Conservation (phyloP, 2,797 vertebrate genomes). For the Presbytis comata region DNA sequence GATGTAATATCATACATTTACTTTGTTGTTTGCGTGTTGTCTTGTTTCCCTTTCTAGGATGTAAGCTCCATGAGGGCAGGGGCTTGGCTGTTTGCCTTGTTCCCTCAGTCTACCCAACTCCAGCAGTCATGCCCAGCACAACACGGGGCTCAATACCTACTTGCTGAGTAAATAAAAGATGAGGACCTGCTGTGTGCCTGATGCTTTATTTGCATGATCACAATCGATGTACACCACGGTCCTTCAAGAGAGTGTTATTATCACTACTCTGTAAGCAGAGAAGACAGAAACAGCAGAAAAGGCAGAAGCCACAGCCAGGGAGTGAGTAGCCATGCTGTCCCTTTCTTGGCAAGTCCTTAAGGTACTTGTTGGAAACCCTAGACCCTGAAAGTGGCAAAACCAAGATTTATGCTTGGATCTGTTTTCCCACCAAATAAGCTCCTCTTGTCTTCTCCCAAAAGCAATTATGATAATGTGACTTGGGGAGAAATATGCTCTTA, state of each 20-base stretch:
- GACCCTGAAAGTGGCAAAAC: background rate
- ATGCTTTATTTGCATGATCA: background rate
- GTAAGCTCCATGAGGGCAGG: background rate
- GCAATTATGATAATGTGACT: background rate
- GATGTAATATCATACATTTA: background rate
- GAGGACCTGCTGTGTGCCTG: background rate
- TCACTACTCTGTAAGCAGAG: background rate
- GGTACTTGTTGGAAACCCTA: background rate
- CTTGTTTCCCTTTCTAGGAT: background rate
- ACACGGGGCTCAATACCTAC: too few species aligned
- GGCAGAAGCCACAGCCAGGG: background rate
- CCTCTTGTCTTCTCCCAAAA: background rate
- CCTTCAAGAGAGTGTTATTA: background rate
- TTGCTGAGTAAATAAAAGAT: background rate
- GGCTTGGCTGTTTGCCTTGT: background rate
- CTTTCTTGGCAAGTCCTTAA: background rate
- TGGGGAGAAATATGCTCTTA: background rate
- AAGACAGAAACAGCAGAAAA: background rate
- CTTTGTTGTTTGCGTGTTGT: background rate
- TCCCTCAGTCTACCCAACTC: background rate
- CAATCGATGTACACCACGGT: fast-evolving
- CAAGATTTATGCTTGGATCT: background rate
- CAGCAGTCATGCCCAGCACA: background rate
- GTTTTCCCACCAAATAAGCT: background rate
- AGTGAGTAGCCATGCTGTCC: background rate